Percentiles rank a stretch among this genome's conserved stretches.
These are phyloP conservation scores for Lycodopsis pacificus DNA, from an alignment of 2,797 vertebrate genomes.

Conservation along the genomic window DNA sequence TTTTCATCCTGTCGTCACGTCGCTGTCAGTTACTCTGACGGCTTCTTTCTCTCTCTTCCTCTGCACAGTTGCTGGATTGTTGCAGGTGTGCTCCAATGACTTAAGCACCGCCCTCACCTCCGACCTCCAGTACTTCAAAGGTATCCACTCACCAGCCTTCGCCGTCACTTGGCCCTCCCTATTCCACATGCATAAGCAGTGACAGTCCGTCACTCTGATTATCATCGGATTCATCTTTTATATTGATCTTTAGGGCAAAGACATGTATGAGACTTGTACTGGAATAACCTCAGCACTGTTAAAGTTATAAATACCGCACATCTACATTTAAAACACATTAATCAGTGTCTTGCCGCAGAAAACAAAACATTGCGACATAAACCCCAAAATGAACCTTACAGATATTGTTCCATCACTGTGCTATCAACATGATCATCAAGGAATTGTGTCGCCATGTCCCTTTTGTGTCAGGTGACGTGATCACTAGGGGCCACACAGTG, in stretches of 20 bases:
- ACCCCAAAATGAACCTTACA: not conserved
- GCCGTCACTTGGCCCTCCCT: not conserved
- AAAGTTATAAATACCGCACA: not conserved
- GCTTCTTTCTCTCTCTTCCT: conserved; percentile 19
- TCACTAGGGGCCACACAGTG: conserved; percentile 87
- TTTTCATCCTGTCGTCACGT: conserved; percentile 9
- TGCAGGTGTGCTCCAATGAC: conserved; percentile 92
- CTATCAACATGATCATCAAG: not conserved
- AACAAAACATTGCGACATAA: not conserved
- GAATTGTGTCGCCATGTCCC: not conserved
- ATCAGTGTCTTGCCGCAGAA: conserved; percentile 1
- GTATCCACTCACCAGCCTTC: conserved; percentile 73
- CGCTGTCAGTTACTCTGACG: conserved; percentile 2
- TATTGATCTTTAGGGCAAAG: not conserved
- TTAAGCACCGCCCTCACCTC: conserved; percentile 91
- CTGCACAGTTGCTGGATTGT: conserved; percentile 87
- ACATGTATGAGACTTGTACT: not conserved
- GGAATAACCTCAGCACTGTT: not conserved
- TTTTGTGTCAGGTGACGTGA: conserved; percentile 86
- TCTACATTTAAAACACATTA: not conserved
- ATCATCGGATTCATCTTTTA: not conserved
- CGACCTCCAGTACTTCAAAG: conserved; percentile 95
- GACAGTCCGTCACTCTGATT: not conserved
- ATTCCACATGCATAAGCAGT: not conserved
- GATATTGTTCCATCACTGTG: not conserved